Base-by-base conservation (phyloP, 2,113 vertebrate genomes). In the Macrotis lagotis region DNA sequence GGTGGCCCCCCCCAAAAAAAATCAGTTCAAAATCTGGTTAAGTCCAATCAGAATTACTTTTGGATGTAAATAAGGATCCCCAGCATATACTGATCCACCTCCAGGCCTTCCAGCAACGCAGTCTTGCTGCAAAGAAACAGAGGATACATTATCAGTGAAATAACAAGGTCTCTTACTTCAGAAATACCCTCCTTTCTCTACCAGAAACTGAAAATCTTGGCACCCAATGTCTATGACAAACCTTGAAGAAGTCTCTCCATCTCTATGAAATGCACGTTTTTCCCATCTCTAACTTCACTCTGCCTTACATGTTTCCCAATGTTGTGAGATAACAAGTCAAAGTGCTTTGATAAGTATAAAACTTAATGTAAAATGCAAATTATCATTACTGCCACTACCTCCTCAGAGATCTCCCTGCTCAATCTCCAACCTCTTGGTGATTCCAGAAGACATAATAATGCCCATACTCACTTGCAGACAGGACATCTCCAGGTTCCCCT, bases 401-500 rank as follows among this genome's bases (percentile, higher is more conserved):
- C 0, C 37, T 3, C 6, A 3, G 52, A 9, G 9, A 3, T 8
- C 28, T 37, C 55, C 28, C 28, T 7, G 2, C 26, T 28, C 55
- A 31, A 59, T 59, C 28, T n/a, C 37, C n/a, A 44, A 24, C 16
- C 66, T n/a, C 19, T 44, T 22, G 66, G 6, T 44, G n/a, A 83
- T 24, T 83, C 37, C 66, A 44, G 19, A 74, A 66, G 19, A 24
- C 5, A 83, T 83, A 83, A n/a, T 44, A n/a, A n/a, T n/a, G n/a
- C 66, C 66, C 7, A 22, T 8, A 98, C 99, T 98, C 98, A 99
- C 99, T 99, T 99, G 99, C 99, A 99, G 98, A 99, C 99, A 88
- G 99, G 99, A 99, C 99, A 99, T 97, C 99, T 98, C 99, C 99
- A 99, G 89, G 99, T 99, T 97, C 99, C 99, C 96, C 99, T 98